Evolutionary conservation across 2,797 vertebrate species (phyloP), one percentile per base, ranked within the genome.

Genomic region (Aplochiton taeniatus): DNA sequence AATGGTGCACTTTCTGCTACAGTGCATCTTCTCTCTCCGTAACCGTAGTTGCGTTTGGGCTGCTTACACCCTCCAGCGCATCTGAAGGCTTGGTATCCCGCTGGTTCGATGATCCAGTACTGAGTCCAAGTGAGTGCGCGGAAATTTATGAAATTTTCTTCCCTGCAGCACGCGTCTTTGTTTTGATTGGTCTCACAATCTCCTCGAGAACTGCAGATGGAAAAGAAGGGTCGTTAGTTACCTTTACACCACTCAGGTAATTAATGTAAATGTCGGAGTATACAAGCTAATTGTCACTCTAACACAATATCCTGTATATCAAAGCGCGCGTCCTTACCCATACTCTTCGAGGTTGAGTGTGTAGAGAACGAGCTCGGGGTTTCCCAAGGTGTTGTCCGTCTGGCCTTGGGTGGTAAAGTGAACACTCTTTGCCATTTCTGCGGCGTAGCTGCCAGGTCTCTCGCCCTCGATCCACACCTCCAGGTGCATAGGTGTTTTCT

Each of bases 391-490:
- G 88, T 91, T 94, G 66, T 92, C 94, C 17, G 78, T 78, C 72
- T 92, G 88, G 71, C 94, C 91, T 82, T 97, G 95, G 17, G 93
- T 91, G 80, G 91, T 93, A 83, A 98, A 97, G 73, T 68, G 91
- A 67, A 98, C 94, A 8, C 91, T 89, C 84, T 85, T 95, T 62
- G 96, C 96, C 84, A 94, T 84, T 71, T 96, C 90, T 0, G 94
- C 90, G 46, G 95, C 94, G 19, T 92, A 91, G 74, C 91, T 93
- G 81, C 97, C 96, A 16, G 90, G 79, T 71, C 93, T 93, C 85
- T 98, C 97, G 82, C 92, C 94, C 87, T 98, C 95, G 49, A 98
- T 93, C 87, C 94, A 92, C 89, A 98, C 94, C 91, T 96, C 95
- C 83, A 99, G 92, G 75, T 96, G 85, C 94, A 98, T 93, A 0